Evolutionary conservation across 1,140 invertebrate species (phyloP).

Genomic region (Amphibalanus amphitrite): DNA sequence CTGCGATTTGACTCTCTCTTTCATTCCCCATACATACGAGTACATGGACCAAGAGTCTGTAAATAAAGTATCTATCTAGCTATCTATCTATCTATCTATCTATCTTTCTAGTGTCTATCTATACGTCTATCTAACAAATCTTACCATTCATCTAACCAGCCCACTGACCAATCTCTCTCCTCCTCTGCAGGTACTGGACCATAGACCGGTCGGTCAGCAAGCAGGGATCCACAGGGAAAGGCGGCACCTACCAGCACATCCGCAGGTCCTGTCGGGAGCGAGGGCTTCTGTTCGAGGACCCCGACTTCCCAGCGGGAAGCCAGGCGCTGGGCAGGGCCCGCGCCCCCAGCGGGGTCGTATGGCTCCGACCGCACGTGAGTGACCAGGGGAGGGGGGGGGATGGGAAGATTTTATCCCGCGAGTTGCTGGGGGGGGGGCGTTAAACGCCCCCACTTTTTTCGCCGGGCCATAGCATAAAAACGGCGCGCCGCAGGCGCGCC

Average conservation of each 20-base stretch:
- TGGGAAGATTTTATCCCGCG: neutral
- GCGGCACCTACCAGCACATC: slow-evolving; percentile 33
- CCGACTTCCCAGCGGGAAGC: slow-evolving; percentile 41
- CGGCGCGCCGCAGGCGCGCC: too few species aligned
- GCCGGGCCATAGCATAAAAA: too few species aligned
- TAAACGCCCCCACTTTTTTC: too few species aligned
- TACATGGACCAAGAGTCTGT: too few species aligned
- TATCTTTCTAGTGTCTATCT: too few species aligned
- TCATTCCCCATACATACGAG: too few species aligned
- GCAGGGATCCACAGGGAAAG: slow-evolving; percentile 32
- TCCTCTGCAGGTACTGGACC: slow-evolving; percentile 36
- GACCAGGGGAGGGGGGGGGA: slow-evolving; percentile 1
- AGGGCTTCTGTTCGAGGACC: slow-evolving; percentile 44
- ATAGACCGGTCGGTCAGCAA: slow-evolving; percentile 30
- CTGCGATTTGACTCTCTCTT: too few species aligned
- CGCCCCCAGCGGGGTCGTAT: slow-evolving; percentile 30
- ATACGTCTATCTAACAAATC: too few species aligned
- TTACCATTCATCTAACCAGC: too few species aligned
- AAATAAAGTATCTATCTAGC: too few species aligned
- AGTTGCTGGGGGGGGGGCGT: too few species aligned
- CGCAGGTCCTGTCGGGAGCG: slow-evolving; percentile 35
- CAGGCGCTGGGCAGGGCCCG: slow-evolving; percentile 35
- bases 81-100: too few species aligned
- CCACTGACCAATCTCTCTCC: neutral
- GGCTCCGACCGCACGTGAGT: slow-evolving; percentile 33